Conservation (phyloP, 2,888 invertebrate species). For the Meloe dianella region DNA sequence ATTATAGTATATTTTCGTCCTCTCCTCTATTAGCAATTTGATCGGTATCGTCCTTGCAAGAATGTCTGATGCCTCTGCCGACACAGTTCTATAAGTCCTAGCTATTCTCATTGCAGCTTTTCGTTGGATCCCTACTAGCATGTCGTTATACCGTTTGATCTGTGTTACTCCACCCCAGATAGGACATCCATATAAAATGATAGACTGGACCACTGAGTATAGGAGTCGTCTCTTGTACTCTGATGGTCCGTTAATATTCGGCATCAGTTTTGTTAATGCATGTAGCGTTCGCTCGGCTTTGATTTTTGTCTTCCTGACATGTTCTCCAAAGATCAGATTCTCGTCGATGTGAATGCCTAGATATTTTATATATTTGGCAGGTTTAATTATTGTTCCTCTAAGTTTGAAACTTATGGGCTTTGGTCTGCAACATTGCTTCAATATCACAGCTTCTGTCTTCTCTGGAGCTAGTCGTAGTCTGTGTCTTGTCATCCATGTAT, state of each 20-base stretch:
- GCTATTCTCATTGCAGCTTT: constrained; percentile 16
- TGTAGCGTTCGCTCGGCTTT: not conserved
- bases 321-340: not conserved
- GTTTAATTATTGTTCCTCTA: not conserved
- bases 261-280: not conserved
- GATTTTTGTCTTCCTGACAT: not conserved
- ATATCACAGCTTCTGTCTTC: not conserved
- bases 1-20: not conserved
- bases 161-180: constrained; percentile 14
- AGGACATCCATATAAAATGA: constrained; percentile 15
- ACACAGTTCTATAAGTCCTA: constrained; percentile 21
- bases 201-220: constrained; percentile 10
- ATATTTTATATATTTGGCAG: not conserved
- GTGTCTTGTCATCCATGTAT: not conserved
- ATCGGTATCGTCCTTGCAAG: constrained; percentile 15
- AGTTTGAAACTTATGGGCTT: not conserved
- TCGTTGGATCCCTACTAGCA: constrained; percentile 13
- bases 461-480: not conserved
- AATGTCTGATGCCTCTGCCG: constrained; percentile 16
- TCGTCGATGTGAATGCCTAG: not conserved
- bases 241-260: constrained; percentile 9
- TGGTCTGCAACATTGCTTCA: not conserved
- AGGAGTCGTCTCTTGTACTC: not conserved
- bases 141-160: not conserved
- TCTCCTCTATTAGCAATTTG: constrained; percentile 13